Evolutionary conservation across 2,888 invertebrate genomes (phyloP).

Genomic region (Vannuccia rotundouncinata): DNA sequence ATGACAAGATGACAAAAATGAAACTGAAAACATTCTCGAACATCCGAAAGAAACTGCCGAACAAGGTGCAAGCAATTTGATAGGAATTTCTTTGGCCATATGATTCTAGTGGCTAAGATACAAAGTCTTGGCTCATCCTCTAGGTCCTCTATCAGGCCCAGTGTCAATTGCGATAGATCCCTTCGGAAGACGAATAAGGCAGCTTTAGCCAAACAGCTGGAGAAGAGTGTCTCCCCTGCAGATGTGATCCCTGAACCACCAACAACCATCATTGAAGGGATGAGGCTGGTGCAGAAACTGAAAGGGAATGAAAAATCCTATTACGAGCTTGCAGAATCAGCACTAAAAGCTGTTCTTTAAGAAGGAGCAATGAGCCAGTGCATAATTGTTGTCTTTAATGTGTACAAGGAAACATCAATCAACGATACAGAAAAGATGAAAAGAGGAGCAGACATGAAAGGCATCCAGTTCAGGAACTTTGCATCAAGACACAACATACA

Average conservation of each 20-base stretch:
- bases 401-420: conserved; percentile 18
- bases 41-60: conserved; percentile 24
- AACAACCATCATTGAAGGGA: conserved; percentile 25
- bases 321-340: conserved; percentile 6
- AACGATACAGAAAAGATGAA: conserved; percentile 6
- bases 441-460: conserved; percentile 14
- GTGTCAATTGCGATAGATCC: background rate
- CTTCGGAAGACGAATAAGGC: conserved; percentile 20
- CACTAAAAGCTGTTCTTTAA: conserved; percentile 12
- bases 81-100: conserved; percentile 36
- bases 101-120: conserved; percentile 34
- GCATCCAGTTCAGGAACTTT: conserved; percentile 29
- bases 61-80: conserved; percentile 27
- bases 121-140: conserved; percentile 33
- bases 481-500: conserved; percentile 24
- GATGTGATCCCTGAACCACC: conserved; percentile 4
- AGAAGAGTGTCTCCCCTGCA: conserved; percentile 32
- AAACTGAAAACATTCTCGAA: conserved; percentile 41
- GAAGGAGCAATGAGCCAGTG: conserved; percentile 11
- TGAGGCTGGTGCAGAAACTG: conserved; percentile 18
- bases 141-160: conserved; percentile 34
- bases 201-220: conserved; percentile 21
- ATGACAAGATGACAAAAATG: conserved; percentile 41
- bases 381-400: conserved; percentile 12
- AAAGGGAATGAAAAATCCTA: background rate